These are phyloP conservation scores for Hecatera dysodea DNA, from an alignment of 2,888 invertebrate species.

Conservation along the genomic window DNA sequence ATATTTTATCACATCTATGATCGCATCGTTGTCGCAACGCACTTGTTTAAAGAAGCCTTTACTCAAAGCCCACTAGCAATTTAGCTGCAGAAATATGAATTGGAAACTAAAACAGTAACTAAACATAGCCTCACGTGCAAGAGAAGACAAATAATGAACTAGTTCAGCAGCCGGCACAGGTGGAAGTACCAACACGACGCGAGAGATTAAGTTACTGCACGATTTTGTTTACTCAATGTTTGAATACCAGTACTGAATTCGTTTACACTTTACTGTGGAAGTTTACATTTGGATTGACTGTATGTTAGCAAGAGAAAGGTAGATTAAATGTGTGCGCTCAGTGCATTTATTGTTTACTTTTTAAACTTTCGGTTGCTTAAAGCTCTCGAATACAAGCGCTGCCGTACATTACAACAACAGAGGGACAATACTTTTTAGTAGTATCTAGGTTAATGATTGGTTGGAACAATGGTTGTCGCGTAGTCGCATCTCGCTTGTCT, in stretches of 20 bases:
- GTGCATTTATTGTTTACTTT: neutral
- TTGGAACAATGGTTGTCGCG: too few relatives aligned
- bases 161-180: neutral
- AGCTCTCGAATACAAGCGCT: too few relatives aligned
- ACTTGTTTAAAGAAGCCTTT: too few relatives aligned
- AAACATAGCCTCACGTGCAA: neutral
- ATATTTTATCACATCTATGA: too few relatives aligned
- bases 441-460: too few relatives aligned
- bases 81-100: neutral
- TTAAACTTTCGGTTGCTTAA: too few relatives aligned
- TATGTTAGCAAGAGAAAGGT: neutral
- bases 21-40: too few relatives aligned
- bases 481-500: too few relatives aligned
- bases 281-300: neutral
- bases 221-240: slow-evolving; percentile 21
- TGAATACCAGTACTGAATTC: neutral
- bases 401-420: too few relatives aligned
- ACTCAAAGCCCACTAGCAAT: too few relatives aligned
- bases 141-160: slow-evolving; percentile 28
- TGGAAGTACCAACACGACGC: neutral
- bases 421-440: too few relatives aligned
- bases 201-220: slow-evolving; percentile 13
- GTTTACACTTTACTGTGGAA: neutral
- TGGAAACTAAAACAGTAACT: slow-evolving; percentile 7
- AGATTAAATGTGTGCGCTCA: neutral